Base-by-base conservation (phyloP, 2,113 vertebrate genomes). In the Mionectes macconnelli region DNA sequence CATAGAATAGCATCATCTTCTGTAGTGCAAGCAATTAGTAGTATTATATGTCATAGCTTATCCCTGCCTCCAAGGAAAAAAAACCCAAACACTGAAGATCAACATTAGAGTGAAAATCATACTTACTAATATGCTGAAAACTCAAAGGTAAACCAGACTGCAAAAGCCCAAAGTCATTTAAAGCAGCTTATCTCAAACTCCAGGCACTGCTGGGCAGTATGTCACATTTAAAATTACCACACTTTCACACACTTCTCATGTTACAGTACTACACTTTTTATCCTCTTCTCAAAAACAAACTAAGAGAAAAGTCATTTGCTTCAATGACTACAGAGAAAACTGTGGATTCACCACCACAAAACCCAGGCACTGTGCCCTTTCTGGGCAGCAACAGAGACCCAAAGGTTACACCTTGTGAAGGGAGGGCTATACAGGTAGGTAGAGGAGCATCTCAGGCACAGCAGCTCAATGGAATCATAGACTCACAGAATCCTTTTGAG, bases 401-500 rank as follows among this genome's bases (percentile, higher is more conserved):
- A 35, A 35, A 33, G 8, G 30, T 5, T 3, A 6, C 12, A 8
- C 18, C 27, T 25, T 8, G n/a, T 1, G 30, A 27, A 10, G 12
- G 40, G 7, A 22, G 12, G 5, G 25, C 3, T 19, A 25, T 19
- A 25, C 4, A 2, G 16, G 27, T 1, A 1, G 10, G 40, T 24
- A 74, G 28, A 50, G 25, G 13, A 22, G 23, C n/a, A 4, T 6
- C 55, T 31, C 23, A 2, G 23, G 8, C 56, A 17, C 39, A 20
- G 4, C 42, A 31, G 19, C 35, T 39, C 12, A 0, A 6, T 0
- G 1, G 5, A 40, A 19, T 40, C 27, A 39, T 7, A 23, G 37
- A 62, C 39, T 8, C 59, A 20, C 37, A 20, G 37, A 63, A 28
- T 27, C 17, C 12, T 30, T 42, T 20, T 2, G 12, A 12, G 13